A percentile compares a stretch with the other conserved stretches of the same genome.
Conservation (phyloP, 2,888 invertebrate genomes). For the Gymnocheta viridis region DNA sequence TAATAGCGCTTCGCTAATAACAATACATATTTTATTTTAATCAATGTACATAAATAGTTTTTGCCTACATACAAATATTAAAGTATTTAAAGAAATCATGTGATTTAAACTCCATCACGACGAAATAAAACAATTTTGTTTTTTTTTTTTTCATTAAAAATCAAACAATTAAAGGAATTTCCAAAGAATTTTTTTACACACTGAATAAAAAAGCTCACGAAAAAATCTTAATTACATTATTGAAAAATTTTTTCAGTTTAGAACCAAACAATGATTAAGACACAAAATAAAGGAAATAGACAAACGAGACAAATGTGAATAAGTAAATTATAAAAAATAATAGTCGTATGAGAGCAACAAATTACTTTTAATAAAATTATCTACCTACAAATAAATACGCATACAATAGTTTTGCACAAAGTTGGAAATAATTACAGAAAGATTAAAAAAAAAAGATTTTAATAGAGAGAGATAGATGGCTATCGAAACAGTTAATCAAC, state of each 20-base stretch:
- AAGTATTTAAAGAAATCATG: not conserved
- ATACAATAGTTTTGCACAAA: not conserved
- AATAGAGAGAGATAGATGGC: slow-evolving; percentile 31
- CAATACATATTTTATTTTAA: no score
- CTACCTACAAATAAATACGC: not conserved
- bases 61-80: no score
- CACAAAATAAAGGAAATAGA: not conserved
- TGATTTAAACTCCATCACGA: slow-evolving; percentile 13
- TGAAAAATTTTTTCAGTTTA: not conserved
- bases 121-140: not conserved
- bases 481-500: slow-evolving; percentile 68
- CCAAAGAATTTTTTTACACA: slow-evolving; percentile 20
- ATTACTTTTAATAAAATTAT: not conserved
- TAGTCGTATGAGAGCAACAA: not conserved
- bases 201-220: not conserved
- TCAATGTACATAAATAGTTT: no score
- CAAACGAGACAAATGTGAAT: not conserved
- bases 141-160: not conserved
- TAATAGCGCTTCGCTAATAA: no score
- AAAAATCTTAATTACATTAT: slow-evolving; percentile 16
- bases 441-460: not conserved
- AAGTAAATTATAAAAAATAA: not conserved
- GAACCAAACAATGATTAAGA: not conserved
- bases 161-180: slow-evolving; percentile 28
- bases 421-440: slow-evolving; percentile 13